Conservation (phyloP, 2,888 invertebrate genomes). For the Lamellibrachia satsuma region DNA sequence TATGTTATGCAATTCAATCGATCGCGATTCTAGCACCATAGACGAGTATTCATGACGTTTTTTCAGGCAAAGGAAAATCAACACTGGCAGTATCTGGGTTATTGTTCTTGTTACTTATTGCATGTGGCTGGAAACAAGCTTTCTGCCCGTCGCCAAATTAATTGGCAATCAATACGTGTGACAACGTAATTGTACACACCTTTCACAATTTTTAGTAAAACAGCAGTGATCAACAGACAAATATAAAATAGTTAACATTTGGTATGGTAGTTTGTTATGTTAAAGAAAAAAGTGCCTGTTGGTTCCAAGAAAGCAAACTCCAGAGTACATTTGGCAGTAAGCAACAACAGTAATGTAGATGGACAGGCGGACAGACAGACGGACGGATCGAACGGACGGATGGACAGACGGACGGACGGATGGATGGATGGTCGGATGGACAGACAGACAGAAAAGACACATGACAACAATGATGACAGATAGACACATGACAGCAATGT, state of each 20-base stretch:
- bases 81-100: neutral
- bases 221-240: neutral
- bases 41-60: neutral
- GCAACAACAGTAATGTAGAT: no score
- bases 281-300: neutral
- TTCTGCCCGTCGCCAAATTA: neutral
- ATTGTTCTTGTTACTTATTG: neutral
- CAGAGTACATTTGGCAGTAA: no score
- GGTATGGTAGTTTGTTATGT: neutral
- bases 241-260: neutral
- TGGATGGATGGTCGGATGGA: neutral
- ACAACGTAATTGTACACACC: neutral
- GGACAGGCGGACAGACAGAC: neutral
- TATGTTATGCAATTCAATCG: neutral
- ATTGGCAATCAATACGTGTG: neutral
- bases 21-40: neutral
- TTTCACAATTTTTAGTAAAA: neutral
- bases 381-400: neutral
- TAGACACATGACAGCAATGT: neutral
- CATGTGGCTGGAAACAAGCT: neutral
- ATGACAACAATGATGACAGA: neutral
- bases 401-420: neutral
- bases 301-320: neutral
- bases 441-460: neutral
- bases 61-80: neutral